Evolutionary conservation across 2,113 vertebrate genomes (phyloP).

Genomic region (Platysteira castanea): DNA sequence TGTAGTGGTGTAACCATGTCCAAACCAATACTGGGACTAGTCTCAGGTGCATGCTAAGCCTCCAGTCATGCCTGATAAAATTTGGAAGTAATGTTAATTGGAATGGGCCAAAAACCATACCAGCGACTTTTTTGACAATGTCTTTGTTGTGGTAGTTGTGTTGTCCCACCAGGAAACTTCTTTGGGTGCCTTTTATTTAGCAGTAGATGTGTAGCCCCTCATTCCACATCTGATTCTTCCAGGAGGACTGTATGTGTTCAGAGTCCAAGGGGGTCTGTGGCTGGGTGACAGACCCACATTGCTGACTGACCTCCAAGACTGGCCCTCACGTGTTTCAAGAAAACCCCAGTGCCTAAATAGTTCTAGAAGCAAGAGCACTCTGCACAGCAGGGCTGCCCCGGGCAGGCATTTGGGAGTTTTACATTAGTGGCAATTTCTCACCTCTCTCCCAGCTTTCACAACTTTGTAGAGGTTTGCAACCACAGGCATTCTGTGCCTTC

Average conservation of each 20-base stretch:
- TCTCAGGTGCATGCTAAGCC: background rate
- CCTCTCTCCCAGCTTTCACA: background rate
- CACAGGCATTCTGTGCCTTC: background rate
- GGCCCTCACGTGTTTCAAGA: background rate
- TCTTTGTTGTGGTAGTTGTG: background rate
- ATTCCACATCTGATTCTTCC: background rate
- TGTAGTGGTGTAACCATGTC: too few relatives aligned
- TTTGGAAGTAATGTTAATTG: background rate
- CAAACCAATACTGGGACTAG: background rate
- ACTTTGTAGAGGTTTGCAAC: background rate
- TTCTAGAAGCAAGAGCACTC: fast-evolving
- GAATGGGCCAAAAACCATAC: background rate
- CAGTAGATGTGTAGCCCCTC: fast-evolving
- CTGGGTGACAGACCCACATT: background rate
- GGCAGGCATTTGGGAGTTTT: background rate
- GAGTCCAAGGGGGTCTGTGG: background rate
- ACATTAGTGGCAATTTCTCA: background rate
- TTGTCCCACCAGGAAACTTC: background rate
- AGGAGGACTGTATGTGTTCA: background rate
- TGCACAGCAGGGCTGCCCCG: fast-evolving
- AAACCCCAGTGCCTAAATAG: background rate
- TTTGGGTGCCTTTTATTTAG: background rate
- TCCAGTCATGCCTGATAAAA: background rate
- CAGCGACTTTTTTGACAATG: background rate
- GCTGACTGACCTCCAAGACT: background rate